Evolutionary conservation across 2,797 vertebrate species (phyloP), one percentile per base, ranked within the genome.

Genomic region (Cirrhinus mrigala): DNA sequence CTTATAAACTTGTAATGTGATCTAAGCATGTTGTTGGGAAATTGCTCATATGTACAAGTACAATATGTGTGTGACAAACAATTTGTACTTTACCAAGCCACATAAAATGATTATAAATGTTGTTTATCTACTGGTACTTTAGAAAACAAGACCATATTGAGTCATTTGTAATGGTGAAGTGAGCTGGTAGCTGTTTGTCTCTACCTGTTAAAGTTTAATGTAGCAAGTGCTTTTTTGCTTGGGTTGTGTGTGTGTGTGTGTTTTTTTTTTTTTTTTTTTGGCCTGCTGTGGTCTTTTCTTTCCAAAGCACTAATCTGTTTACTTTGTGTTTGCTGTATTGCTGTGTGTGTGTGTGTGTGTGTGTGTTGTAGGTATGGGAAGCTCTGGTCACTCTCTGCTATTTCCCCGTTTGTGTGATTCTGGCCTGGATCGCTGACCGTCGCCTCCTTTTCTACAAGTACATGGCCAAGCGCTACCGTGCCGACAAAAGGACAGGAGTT

Each of bases 351-450:
- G 11, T 66, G 27, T 64, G 40, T 29, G 14, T 64, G 60, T 84
- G 22, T 71, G 6, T 50, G 11, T 81, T 50, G 71, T 89, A 96
- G 94, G 96, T 99, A 14, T 99, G 98, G 98, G 98, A 99, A 88
- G 98, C 96, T 0, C 87, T 95, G 37, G 95, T 99, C 81, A 99
- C 98, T 0, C 93, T 99, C 29, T 79, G 97, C 83, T 98, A 97
- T 93, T 99, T 99, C 91, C 98, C 98, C 0, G 93, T 97, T 14
- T 98, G 97, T 87, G 98, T 99, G 73, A 89, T 98, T 50, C 94
- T 98, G 89, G 97, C 98, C 16, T 99, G 98, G 98, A 96, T 99
- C 0, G 97, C 98, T 0, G 98, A 99, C 91, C 97, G 98, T 3
- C 92, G 97, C 0, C 92, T 98, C 1, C 95, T 99, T 68, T 98